Evolutionary conservation across 2,888 invertebrate genomes (phyloP), one percentile per base, ranked within the genome.

Genomic region (Leptura quadrifasciata): DNA sequence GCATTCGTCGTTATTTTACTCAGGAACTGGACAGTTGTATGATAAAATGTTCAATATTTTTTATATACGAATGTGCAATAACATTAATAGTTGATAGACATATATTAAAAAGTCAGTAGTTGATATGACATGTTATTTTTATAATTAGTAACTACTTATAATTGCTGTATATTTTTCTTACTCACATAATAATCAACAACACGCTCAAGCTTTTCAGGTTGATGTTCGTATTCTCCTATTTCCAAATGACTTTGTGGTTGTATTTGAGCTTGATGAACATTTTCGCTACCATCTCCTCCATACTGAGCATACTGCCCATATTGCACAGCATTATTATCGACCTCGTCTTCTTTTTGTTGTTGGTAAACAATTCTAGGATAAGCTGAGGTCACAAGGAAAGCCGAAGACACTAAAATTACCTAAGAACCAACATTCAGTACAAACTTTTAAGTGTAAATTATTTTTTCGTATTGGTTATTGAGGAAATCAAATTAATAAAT

Each of bases 151-250:
- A n/a, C 2, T 47, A 4, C n/a, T 8, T 47, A 47, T 15, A 15
- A 52, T 52, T 8, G 0, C 15, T n/a, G n/a, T 52, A 15, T 52
- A 52, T 15, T 52, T 52, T 52, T 52, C n/a, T 15, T 52, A 79
- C 81, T 77, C 73, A 81, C 81, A 67, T 80, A 80, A 52, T 81
- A 80, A 72, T 81, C 81, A 63, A 80, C 68, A 12, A 27, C 58
- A 27, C 77, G 77, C 27, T 55, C 60, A 64, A 78, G 74, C 58
- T 75, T 72, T 55, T 61, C 76, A 31, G 75, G 64, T 15, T 64
- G 70, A 18, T 72, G 63, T 68, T 74, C 63, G 55, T 78, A 75
- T 12, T 65, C 78, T 58, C 39, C 70, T 9, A 72, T 73, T 60
- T 73, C 77, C 47, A 75, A 77, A 69, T 81, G 78, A 35, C 52